phyloP scores from a whole-genome alignment of 2,797 vertebrate genomes.

The Dipus sagitta region DNA sequence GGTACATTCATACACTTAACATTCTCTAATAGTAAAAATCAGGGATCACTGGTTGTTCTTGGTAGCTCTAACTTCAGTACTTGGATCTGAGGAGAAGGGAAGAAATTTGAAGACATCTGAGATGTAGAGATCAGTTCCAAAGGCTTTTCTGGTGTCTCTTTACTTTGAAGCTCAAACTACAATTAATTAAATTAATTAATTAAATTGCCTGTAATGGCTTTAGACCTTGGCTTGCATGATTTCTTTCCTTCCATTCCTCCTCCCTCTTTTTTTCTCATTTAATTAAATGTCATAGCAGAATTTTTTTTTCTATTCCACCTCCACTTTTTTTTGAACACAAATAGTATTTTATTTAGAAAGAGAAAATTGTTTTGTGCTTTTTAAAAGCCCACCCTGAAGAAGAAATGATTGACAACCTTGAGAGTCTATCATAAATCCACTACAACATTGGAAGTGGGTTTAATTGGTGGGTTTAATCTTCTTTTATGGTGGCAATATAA shows the following conservation, averaged over 20 bases:
- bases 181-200: constrained; percentile 6
- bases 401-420: not conserved
- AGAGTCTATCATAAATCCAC: not conserved
- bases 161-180: not conserved
- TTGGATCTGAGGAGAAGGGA: not conserved
- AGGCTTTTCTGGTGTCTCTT: not conserved
- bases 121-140: not conserved
- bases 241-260: not conserved
- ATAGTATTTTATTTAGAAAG: not conserved
- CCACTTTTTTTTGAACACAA: not conserved
- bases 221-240: not conserved
- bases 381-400: not conserved
- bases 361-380: not conserved
- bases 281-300: not conserved
- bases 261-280: not conserved
- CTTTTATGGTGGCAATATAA: not conserved
- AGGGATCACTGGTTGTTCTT: not conserved
- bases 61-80: not conserved
- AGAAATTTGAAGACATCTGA: not conserved
- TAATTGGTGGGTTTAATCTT: not conserved
- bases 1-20: no score
- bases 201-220: not conserved
- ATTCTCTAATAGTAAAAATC: not conserved
- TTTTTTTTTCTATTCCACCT: not conserved
- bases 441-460: not conserved